phyloP scores from a whole-genome alignment of 1,140 invertebrate genomes.

The Protaetia brevitarsis region DNA sequence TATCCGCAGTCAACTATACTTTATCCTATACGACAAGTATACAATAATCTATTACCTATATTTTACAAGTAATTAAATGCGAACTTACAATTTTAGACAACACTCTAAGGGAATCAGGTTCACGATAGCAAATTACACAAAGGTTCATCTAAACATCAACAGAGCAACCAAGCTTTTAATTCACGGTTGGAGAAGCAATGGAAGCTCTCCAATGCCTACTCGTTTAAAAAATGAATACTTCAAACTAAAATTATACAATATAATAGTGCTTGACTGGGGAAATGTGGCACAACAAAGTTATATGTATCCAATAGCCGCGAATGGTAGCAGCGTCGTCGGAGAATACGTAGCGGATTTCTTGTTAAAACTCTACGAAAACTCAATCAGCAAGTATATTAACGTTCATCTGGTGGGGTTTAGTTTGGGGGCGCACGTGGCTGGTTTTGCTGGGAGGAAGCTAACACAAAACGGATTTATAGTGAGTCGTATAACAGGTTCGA shows the following conservation, averaged over 20 bases:
- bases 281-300: background rate
- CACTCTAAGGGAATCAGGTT: background rate
- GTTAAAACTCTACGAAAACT: background rate
- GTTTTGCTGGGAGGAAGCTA: background rate
- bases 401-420: conserved; percentile 9
- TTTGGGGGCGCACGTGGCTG: conserved; percentile 15
- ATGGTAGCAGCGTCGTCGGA: background rate
- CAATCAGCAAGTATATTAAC: background rate
- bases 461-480: background rate
- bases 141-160: background rate
- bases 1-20: no score
- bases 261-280: conserved; percentile 12
- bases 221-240: background rate
- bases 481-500: conserved; percentile 9
- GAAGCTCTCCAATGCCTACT: background rate
- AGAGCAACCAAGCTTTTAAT: conserved; percentile 3
- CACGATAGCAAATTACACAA: background rate
- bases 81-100: conserved; percentile 6
- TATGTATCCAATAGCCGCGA: background rate
- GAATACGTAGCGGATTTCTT: background rate
- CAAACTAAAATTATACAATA: background rate
- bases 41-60: no score
- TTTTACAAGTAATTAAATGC: no score
- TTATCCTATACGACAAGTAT: no score
- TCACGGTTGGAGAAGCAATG: background rate